Base-by-base conservation (phyloP, 2,113 vertebrate species). In the Microcebus griseorufus region DNA sequence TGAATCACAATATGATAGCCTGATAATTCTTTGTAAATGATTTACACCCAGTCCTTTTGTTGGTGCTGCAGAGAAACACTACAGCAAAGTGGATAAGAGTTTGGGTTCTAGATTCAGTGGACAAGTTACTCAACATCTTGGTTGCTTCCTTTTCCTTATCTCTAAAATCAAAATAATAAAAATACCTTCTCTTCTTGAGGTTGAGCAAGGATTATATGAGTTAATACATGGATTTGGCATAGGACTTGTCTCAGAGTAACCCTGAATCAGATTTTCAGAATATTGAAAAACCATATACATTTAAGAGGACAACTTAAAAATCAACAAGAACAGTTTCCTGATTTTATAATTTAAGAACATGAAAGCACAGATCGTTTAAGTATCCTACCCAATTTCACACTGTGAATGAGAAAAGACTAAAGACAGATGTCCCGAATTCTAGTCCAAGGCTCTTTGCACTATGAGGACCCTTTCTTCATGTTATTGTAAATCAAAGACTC, bases 151-250 rank as follows among this genome's bases (percentile, higher is more conserved):
- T 88, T 82, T 87, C 32, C 90, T 90, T 39, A 90, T 42, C 69
- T 80, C 7, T 90, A 87, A 96, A 93, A 93, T 88, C 39, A 93
- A 94, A 89, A 92, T 39, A 94, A 55, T 29, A 82, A 82, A 81
- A 96, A 88, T 82, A 70, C 12, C 48, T 84, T 27, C 39, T 27
- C 39, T 93, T 90, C 76, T 80, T 84, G 58, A 45, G 18, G 8
- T 20, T 62, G 5, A 79, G 4, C 60, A 76, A 92, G 32, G 62
- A 96, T 96, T 91, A 64, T 45, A 75, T 60, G n/a, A 96, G 34
- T 72, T 87, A 70, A n/a, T 32, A 32, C 90, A 75, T 65, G 45
- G 72, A 85, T 84, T 51, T 81, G 39, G 45, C 48, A 72, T 29
- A 69, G 18, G 17, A 20, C 9, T 76, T 96, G 67, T 17, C 45